Base-by-base conservation (phyloP, 2,888 invertebrate genomes). In the Drosophila vallismaia region DNA sequence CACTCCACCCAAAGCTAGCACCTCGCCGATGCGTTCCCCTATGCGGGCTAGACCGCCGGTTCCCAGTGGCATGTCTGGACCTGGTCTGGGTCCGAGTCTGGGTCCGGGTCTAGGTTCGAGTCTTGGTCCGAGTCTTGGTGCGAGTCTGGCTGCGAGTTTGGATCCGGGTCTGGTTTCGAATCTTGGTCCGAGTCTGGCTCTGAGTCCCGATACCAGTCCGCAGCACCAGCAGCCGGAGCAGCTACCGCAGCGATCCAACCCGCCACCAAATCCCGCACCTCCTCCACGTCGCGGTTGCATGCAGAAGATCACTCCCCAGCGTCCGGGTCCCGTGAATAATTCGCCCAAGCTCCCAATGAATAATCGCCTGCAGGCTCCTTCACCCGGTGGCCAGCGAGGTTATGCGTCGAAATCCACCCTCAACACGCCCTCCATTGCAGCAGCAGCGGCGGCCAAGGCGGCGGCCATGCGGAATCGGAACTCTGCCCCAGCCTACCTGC, bases 231-330 rank as follows among this genome's bases (percentile, higher is more conserved):
- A 45, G 1, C 63, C 42, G 4, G 77, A 55, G 4, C 74, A 24
- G 2, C 63, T 44, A 1, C 73, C 24, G 5, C 49, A 12, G 5
- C 77, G 44, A 33, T 26, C 51, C n/a, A n/a, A 46, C 31, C 24
- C 33, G n/a, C n/a, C n/a, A n/a, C n/a, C n/a, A n/a, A n/a, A 14
- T 55, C 45, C 19, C 31, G 7, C 54, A n/a, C 89, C 91, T 14
- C 75, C 75, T 4, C 59, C 76, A 48, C 88, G 91, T n/a, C 85
- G 91, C 5, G 91, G 91, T 10, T 90, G 91, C 45, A 63, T 86
- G 42, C 90, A 89, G 55, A 91, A 91, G 71, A 71, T 91, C 2
- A 91, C 91, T 5, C 92, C 91, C 1, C 89, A 93, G 46, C 92
- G 94, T 1, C 94, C 94, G 0, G 75, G 66, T 4, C 70, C 81